Evolutionary conservation across 2,797 vertebrate genomes (phyloP).

Genomic region (Enteromius treurensis): DNA sequence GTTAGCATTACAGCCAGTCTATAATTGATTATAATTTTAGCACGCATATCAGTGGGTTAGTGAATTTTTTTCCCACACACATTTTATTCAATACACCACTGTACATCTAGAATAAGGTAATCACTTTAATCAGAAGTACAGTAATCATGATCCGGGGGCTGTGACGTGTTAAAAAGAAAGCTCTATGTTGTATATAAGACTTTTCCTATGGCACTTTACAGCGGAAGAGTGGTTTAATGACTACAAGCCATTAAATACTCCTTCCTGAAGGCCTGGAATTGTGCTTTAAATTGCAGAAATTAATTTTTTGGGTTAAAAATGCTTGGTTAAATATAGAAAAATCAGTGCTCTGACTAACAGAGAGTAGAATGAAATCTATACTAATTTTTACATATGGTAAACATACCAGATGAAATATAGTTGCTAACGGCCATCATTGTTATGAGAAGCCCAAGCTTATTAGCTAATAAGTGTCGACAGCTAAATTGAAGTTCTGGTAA

Average conservation of each 20-base stretch:
- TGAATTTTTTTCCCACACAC: not conserved
- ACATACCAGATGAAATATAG: not conserved
- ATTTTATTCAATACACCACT: not conserved
- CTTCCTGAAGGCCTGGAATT: not conserved
- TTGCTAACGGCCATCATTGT: not conserved
- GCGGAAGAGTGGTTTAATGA: not conserved
- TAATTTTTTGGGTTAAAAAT: not conserved
- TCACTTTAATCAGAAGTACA: not conserved
- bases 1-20: slow-evolving; percentile 12
- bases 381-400: not conserved
- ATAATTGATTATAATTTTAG: slow-evolving; percentile 19
- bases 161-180: not conserved
- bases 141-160: not conserved
- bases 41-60: not conserved
- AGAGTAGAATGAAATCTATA: not conserved
- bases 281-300: not conserved
- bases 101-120: not conserved
- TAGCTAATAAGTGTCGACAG: not conserved
- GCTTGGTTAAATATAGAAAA: not conserved
- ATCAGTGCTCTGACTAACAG: not conserved
- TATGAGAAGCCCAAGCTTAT: not conserved
- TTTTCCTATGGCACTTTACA: not conserved
- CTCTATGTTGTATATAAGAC: not conserved
- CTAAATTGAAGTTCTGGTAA: not conserved
- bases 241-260: not conserved